Percentiles rank a stretch among this genome's conserved stretches.
These are phyloP conservation scores for Hippocampus guttulatus DNA, from an alignment of 2,113 vertebrate genomes.

Conservation along the genomic window DNA sequence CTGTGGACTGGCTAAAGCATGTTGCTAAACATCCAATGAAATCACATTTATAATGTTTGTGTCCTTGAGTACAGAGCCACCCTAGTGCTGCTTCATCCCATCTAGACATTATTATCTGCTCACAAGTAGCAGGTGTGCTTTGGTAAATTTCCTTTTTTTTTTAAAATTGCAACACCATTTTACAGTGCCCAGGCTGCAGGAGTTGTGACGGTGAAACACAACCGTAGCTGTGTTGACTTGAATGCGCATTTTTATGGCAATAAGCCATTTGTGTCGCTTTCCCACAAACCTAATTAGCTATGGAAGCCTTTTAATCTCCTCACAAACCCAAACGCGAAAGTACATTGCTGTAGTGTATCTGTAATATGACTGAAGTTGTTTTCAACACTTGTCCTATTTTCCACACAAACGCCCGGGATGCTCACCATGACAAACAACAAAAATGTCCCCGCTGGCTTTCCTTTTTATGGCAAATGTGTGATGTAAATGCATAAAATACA, in stretches of 20 bases:
- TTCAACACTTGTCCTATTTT: constrained; percentile 55
- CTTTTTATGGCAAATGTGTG: constrained; percentile 30
- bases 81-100: too few relatives aligned
- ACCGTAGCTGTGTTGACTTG: constrained; percentile 33
- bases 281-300: constrained; percentile 17
- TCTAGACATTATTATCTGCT: neutral
- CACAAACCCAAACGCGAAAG: neutral
- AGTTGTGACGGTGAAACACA: constrained; percentile 43
- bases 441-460: constrained; percentile 32
- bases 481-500: constrained; percentile 46
- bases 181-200: constrained; percentile 29
- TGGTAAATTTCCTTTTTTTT: constrained; percentile 2
- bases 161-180: constrained; percentile 20
- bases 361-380: constrained; percentile 36
- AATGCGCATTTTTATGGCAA: constrained; percentile 44
- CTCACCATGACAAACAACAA: constrained; percentile 35
- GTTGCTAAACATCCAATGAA: too few relatives aligned
- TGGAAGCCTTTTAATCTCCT: constrained; percentile 5
- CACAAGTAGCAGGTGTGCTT: neutral
- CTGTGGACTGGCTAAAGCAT: too few relatives aligned
- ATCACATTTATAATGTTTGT: too few relatives aligned
- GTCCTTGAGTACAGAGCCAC: too few relatives aligned
- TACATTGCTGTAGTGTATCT: constrained; percentile 3
- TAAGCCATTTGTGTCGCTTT: constrained; percentile 13
- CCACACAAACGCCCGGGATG: constrained; percentile 19